phyloP scores from a whole-genome alignment of 1,140 invertebrate genomes.

The Chrysoperla carnea region DNA sequence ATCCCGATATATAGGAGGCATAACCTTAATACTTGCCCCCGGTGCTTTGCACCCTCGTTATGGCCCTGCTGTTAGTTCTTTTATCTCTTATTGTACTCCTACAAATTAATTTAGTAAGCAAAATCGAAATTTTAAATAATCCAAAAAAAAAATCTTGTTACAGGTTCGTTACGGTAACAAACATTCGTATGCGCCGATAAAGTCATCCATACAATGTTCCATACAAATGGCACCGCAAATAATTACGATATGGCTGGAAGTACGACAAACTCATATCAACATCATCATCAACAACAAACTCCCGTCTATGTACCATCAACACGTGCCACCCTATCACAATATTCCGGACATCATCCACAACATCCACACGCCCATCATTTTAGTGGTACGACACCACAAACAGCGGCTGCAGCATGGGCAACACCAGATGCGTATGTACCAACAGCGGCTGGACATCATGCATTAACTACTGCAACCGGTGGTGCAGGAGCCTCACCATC shows the following conservation, averaged over 20 bases:
- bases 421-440: slow-evolving; percentile 14
- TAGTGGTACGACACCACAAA: slow-evolving; percentile 14
- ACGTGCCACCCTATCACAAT: slow-evolving; percentile 20
- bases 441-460: slow-evolving; percentile 18
- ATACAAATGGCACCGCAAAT: slow-evolving; percentile 18
- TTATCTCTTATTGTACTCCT: no score
- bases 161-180: no score
- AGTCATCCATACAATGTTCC: slow-evolving; percentile 13
- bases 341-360: slow-evolving; percentile 12
- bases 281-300: slow-evolving; percentile 14
- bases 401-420: slow-evolving; percentile 15
- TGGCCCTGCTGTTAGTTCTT: no score
- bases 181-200: no score
- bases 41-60: no score
- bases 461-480: slow-evolving; percentile 8
- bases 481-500: slow-evolving; percentile 6
- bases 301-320: slow-evolving; percentile 33
- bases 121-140: no score
- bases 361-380: slow-evolving; percentile 21
- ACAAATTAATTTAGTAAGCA: no score
- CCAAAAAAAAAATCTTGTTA: no score
- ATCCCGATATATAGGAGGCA: no score
- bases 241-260: slow-evolving; percentile 21
- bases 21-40: no score
- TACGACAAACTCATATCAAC: slow-evolving; percentile 21